These are phyloP conservation scores for Pygmarrhopalites habei DNA, from an alignment of 1,140 invertebrate species.

Conservation along the genomic window DNA sequence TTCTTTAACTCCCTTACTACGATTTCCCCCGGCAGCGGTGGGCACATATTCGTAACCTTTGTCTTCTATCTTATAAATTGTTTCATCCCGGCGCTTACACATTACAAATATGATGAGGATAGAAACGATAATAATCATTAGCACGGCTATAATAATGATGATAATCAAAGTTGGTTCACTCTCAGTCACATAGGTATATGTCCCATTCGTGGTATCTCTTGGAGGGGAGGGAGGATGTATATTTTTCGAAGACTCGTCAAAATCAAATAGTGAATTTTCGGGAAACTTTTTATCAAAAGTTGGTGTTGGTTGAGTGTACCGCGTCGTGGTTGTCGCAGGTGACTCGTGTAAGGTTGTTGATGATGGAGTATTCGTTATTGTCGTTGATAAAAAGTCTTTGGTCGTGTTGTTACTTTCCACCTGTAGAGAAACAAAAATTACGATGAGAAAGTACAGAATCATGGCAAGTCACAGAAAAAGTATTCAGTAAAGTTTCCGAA, in stretches of 20 bases:
- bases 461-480: too few relatives aligned
- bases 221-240: background rate
- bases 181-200: constrained; percentile 8
- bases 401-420: too few relatives aligned
- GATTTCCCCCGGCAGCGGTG: constrained; percentile 21
- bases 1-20: constrained; percentile 59
- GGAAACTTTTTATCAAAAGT: constrained; percentile 20
- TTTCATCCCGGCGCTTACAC: constrained; percentile 76
- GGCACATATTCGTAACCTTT: constrained; percentile 45
- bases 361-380: constrained; percentile 13
- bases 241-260: background rate
- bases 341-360: constrained; percentile 23
- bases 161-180: constrained; percentile 55
- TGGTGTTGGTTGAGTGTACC: constrained; percentile 44
- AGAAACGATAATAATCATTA: constrained; percentile 82
- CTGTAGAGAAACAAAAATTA: too few relatives aligned
- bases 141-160: constrained; percentile 82
- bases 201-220: constrained; percentile 1
- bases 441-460: constrained; percentile 26
- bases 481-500: too few relatives aligned
- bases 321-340: constrained; percentile 42
- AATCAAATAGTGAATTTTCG: constrained; percentile 12
- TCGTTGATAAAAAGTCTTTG: background rate
- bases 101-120: constrained; percentile 83
- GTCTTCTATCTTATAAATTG: constrained; percentile 80